Base-by-base conservation (phyloP, 2,888 invertebrate species). In the Teleiodes luculella region DNA sequence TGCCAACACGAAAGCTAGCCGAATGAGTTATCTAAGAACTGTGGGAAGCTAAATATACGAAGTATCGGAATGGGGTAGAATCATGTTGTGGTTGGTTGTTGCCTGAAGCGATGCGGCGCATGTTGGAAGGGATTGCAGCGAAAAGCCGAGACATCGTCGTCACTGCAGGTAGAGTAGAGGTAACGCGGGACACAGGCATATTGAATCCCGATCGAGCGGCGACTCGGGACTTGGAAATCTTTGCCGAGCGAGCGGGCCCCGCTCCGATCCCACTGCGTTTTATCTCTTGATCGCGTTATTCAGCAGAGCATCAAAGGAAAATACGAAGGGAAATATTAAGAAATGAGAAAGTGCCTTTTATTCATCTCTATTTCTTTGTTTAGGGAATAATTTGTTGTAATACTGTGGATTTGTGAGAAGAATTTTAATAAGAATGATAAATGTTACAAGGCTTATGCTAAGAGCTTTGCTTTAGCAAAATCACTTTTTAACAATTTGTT, bases 221-320 rank as follows among this genome's bases (percentile, higher is more conserved):
- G 56, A 54, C 55, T 57, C 58, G 62, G 71, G 63, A 68, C 67
- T 65, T 67, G 67, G 67, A 77, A 78, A 78, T 75, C 72, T 77
- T 76, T 74, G 70, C 68, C 71, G 67, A 72, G 73, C 72, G 71
- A 72, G 70, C 73, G 73, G 72, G 70, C 66, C 36, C 13, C 18
- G 36, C 49, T 35, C 48, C 75, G 74, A 76, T 78, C 70, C 66
- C 75, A 61, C 74, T 80, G 78, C 78, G 80, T 83, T 84, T 85
- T 84, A 85, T 86, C 82, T 84, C 80, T 83, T 83, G 83, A 86
- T 86, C 86, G 81, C 78, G 78, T 86, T 84, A 85, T 83, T 85
- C 83, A 85, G 70, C 78, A 79, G 78, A 83, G 83, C 80, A 80
- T 85, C 83, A 83, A 86, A 85, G 78, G 74, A 82, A 85, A 85